Evolutionary conservation across 23 tunicate species (phyloP), one percentile per base, ranked within the genome.

Genomic region (Phallusia fumigata): DNA sequence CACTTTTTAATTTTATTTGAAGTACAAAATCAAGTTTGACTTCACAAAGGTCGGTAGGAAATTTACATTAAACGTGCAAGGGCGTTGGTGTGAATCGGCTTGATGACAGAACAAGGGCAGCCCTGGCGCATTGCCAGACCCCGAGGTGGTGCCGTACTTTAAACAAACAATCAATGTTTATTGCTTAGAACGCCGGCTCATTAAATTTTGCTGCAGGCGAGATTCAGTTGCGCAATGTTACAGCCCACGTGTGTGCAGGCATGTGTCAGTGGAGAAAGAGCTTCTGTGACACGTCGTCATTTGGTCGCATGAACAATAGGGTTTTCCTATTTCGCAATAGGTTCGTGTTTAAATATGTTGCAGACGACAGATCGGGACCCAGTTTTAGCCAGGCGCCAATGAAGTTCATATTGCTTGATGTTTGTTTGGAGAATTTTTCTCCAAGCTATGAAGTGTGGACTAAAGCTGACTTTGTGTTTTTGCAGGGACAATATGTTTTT

Each of bases 401-500:
- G 47, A 40, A 40, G 8, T 40, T 10, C 47, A 40, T 40, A 3
- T 40, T 10, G 47, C 10, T 40, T 40, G 5, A 40, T 40, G 47
- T 40, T 40, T 40, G 47, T 5, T 40, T 40, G 8, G 47, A 40
- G 47, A 40, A 5, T 40, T 40, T 40, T 5, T 40, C 10, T 40
- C 10, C 8, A 40, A 40, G n/a, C n/a, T n/a, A n/a, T n/a, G n/a
- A n/a, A n/a, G n/a, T n/a, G n/a, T n/a, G n/a, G n/a, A n/a, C n/a
- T n/a, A n/a, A n/a, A n/a, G n/a, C n/a, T n/a, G n/a, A n/a, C n/a
- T 40, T 10, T 40, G 47, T 40, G 47, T 40, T 83, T 77, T 79
- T 74, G 21, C 80, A 88, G 92, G 33, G 73, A 88, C 31, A 73
- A 36, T 52, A 83, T 86, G 87, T 91, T 64, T 73, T 73, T 91